Conservation (phyloP, 2,888 invertebrate species). For the Hyposoter didymator region DNA sequence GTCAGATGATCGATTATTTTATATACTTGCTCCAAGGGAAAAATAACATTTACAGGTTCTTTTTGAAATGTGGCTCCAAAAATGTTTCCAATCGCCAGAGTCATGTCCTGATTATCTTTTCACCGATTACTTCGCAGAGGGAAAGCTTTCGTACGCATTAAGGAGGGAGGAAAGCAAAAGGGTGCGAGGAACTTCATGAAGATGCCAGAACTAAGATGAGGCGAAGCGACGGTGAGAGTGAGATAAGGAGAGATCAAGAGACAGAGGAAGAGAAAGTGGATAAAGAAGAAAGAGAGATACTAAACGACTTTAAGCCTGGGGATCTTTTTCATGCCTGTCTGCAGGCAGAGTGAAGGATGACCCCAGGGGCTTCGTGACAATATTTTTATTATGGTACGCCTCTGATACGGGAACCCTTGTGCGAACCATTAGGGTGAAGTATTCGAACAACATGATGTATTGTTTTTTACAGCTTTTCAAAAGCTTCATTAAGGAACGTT, state of each 20-base stretch:
- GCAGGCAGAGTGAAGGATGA: slow-evolving; percentile 26
- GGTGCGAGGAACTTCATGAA: slow-evolving; percentile 14
- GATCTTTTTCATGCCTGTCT: slow-evolving; percentile 31
- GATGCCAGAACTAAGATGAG: slow-evolving; percentile 19
- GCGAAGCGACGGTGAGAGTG: neutral
- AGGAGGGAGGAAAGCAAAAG: slow-evolving; percentile 12
- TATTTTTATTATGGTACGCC: slow-evolving; percentile 8
- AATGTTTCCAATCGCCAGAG: neutral
- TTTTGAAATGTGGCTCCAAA: neutral
- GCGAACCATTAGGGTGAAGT: neutral
- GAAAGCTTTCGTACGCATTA: neutral
- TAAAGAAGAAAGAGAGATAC: slow-evolving; percentile 6
- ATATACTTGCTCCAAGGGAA: neutral
- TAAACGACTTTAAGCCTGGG: slow-evolving; percentile 16
- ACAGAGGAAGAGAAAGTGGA: neutral
- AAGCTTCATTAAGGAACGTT: neutral
- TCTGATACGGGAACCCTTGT: slow-evolving; percentile 11
- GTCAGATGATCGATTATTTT: slow-evolving; percentile 7
- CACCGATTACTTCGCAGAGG: neutral
- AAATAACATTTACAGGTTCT: neutral
- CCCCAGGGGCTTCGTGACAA: neutral
- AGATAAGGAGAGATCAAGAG: neutral
- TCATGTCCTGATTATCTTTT: neutral
- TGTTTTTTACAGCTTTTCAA: neutral
- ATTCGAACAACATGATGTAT: neutral